Evolutionary conservation across 2,797 vertebrate species (phyloP), one percentile per base, ranked within the genome.

Genomic region (Nyctibius grandis): DNA sequence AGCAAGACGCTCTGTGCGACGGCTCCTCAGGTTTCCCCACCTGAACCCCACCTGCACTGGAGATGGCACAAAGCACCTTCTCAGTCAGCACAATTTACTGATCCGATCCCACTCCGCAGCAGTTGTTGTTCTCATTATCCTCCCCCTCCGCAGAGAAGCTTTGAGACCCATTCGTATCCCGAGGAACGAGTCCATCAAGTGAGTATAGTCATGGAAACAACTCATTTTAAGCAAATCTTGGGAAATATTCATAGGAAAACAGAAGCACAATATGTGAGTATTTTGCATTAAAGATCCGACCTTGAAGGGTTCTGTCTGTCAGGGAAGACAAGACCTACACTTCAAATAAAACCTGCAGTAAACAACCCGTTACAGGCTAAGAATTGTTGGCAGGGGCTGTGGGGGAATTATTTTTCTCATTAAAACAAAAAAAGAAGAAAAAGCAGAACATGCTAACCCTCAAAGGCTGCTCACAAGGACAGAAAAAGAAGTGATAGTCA

Each of bases 321-420:
- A 76, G 51, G 65, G 31, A 90, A 84, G 82, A 88, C 76, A 47
- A 78, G 85, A 83, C 93, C 61, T 22, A 81, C 50, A 13, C 50
- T 85, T 51, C 91, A 79, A 89, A 92, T 34, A 75, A 67, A 95
- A 84, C 65, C 54, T 25, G 82, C 74, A 75, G 89, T 89, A 92
- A 96, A 93, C 89, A 96, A 93, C 82, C 82, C 83, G 74, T 91
- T 94, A 86, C 76, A 70, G 70, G 47, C 87, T 91, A 56, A 33
- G 72, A 91, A 81, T 26, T 65, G 54, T n/a, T 70, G 63, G 73
- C 69, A 86, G 67, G 47, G 89, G 28, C 82, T 93, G 65, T 23
- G 69, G 57, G 50, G 63, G 83, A 88, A 91, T 91, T 73, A 72
- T 79, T 93, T 90, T 86, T 81, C 80, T 84, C 83, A 74, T 90